Evolutionary conservation across 2,888 invertebrate genomes (phyloP), one percentile per base, ranked within the genome.

Genomic region (Cremastinae sp.): DNA sequence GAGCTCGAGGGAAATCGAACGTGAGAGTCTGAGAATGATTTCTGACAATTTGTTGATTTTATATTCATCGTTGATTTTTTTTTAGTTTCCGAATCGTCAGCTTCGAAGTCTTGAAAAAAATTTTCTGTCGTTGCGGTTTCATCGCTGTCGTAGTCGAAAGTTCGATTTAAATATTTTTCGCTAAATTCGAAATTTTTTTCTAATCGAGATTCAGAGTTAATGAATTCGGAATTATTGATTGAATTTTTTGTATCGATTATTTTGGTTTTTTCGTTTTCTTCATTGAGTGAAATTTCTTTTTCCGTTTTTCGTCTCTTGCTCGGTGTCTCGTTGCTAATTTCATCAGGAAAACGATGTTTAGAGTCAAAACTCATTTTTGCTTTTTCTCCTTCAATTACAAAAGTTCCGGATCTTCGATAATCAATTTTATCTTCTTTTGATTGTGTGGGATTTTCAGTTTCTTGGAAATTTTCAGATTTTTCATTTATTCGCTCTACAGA

Each of bases 111-210:
- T 58, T 78, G 73, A 10, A 28, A 39, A 45, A 45, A 70, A 53
- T 58, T 66, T 7, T 72, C 74, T n/a, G 56, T 47, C 0, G 37
- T 65, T 7, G 73, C 35, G 0, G 76, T 78, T 10, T 80, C 76
- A 22, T 84, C 83, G 43, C 81, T 82, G 9, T 80, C 78, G 20
- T 74, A 78, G 7, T 80, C 75, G 53, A 83, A 84, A 51, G 82
- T 74, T 0, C 56, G 56, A 55, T 78, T 78, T 0, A 75, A 9
- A 2, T 49, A 77, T 51, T 80, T 80, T 51, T 80, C 79, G 39
- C 74, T 58, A 51, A 83, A 37, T 37, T 76, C 58, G 7, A 53
- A 14, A 2, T 45, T 10, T 1, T 1, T 12, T 2, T 10, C 49
- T 18, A 22, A 37, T 65, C 22, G 28, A 9, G 58, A 9, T 0